Evolutionary conservation across 2,113 vertebrate genomes (phyloP), one percentile per base, ranked within the genome.

Genomic region (Otolemur garnettii): DNA sequence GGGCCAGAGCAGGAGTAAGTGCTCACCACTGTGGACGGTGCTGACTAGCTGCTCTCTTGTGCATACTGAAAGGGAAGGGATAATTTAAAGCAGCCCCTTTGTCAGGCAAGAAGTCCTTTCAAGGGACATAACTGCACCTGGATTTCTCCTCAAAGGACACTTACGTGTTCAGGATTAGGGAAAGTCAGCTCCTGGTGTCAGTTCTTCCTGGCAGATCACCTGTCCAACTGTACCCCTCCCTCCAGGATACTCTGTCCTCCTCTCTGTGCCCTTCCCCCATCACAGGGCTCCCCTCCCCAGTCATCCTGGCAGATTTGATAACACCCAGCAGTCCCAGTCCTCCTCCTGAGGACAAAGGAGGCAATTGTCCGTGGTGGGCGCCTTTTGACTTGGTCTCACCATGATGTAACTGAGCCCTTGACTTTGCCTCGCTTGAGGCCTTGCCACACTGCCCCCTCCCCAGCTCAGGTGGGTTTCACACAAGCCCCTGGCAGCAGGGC

Each of bases 341-440:
- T 85, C 82, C 64, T 85, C 35, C 79, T 0, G 18, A 17, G 83
- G 97, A 77, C 97, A 95, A 97, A 95, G 95, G 87, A 42, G 4
- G 75, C 89, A 18, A 95, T 85, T 98, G 96, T 98, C 95, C 53
- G 62, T 9, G 92, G 50, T 77, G 89, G 95, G 60, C 3, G 84
- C 88, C 97, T 92, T 97, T 81, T 86, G 87, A 93, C 89, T 95
- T 80, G 77, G 86, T 91, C 81, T 89, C 94, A 93, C 77, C 33
- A 12, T 1, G 72, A 74, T 55, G 92, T 94, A 95, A 96, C n/a
- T 0, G 0, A 97, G 96, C n/a, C 96, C 77, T 24, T 2, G 9
- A 59, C 59, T 87, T 55, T 17, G 45, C 57, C 89, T 87, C 89
- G 30, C 71, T 59, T 22, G 83, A 77, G 50, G n/a, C 88, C 83